Evolutionary conservation across 2,888 invertebrate species (phyloP), one percentile per base, ranked within the genome.

Genomic region (Carpatolechia fugitivella): DNA sequence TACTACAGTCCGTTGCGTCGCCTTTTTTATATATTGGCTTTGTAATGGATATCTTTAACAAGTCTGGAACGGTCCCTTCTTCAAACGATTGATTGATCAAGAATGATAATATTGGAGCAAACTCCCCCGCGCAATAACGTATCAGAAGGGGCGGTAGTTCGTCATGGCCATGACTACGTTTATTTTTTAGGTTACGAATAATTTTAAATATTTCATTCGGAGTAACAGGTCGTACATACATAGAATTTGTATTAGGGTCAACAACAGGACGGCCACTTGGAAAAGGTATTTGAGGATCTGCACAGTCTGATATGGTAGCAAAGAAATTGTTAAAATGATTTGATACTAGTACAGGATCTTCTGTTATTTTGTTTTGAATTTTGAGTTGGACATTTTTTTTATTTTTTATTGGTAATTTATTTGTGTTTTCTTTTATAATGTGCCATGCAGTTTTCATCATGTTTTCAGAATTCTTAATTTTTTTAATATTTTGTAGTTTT

Each of bases 21-120:
- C 41, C 52, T 24, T 44, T 53, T 35, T 53, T 53, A 11, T 46
- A 30, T 1, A 53, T n/a, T n/a, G 52, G 52, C 13, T 53, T 53
- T 44, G 46, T 53, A 4, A 53, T 13, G 0, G 52, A 46, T 18
- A 44, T 46, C 18, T 53, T 53, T 14, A 53, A 24, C 1, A 16
- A 5, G 20, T 53, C 35, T 20, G 52, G 52, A 14, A 53, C 16
- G 0, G n/a, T 46, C 7, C 52, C 52, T 35, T 53, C 52, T 7
- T 16, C 3, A 20, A 53, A 53, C 7, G 52, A 53, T 35, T 46
- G 44, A 11, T 53, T 53, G 11, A 53, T n/a, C 16, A 53, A 16
- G 3, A 10, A 46, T 44, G 46, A 18, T 4, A 53, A n/a, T 1
- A 35, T 8, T 3, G 46, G 46, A 18, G 52, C 46, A 1, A 53